These are phyloP conservation scores for Progne subis DNA, from an alignment of 2,113 vertebrate genomes.

Conservation along the genomic window DNA sequence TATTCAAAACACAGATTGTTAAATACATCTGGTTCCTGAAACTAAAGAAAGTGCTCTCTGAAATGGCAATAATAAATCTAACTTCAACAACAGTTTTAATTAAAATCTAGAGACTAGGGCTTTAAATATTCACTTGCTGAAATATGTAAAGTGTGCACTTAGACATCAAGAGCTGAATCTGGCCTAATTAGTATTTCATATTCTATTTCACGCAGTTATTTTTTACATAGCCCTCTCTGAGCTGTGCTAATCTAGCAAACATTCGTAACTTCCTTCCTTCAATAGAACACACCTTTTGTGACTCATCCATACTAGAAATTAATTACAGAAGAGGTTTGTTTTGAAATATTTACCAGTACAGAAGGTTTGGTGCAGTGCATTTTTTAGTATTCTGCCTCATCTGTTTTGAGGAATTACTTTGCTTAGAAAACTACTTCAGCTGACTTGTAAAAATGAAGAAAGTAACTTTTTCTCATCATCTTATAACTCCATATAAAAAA, in stretches of 20 bases:
- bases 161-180: not conserved
- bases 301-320: not conserved
- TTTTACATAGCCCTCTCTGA: not conserved
- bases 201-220: not conserved
- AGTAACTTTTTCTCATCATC: conserved; percentile 17
- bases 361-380: not conserved
- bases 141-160: not conserved
- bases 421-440: not conserved
- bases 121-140: conserved; percentile 45
- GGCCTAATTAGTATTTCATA: not conserved
- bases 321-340: not conserved
- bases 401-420: not conserved
- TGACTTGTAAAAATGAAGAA: not conserved
- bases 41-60: conserved; percentile 59
- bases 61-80: conserved; percentile 67
- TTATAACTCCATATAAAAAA: conserved; percentile 48
- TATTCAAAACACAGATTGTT: conserved; percentile 68
- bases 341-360: not conserved
- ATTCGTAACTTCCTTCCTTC: not conserved
- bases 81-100: conserved; percentile 68
- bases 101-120: conserved; percentile 46
- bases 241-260: not conserved
- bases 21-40: conserved; percentile 68
- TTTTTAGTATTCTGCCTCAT: not conserved
- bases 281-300: not conserved